Base-by-base conservation (phyloP, 2,113 vertebrate genomes). In the Myiagra hebetior region DNA sequence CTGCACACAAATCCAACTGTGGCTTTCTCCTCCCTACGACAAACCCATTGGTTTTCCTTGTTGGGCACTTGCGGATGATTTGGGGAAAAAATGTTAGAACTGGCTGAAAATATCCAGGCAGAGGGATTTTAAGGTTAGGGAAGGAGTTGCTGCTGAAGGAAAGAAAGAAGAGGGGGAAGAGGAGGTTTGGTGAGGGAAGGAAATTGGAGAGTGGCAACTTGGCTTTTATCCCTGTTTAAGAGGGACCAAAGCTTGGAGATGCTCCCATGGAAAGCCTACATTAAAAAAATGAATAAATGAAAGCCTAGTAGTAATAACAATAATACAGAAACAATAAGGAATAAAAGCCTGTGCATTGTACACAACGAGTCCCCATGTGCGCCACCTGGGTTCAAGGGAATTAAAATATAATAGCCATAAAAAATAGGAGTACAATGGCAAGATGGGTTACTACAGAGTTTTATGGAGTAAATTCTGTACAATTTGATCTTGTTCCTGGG, bases 321-420 rank as follows among this genome's bases (percentile, higher is more conserved):
- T 20, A 39, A 49, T 8, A 33, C 2, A 35, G 52, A 60, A 72
- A 28, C 3, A 56, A 28, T 23, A 26, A 42, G 9, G 67, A 64
- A 7, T 39, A 56, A 69, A 93, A 89, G 4, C 30, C 17, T 68
- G 4, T 55, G 3, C 13, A 2, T 68, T 37, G 21, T 33, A 1
- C 1, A 2, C 42, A 15, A 13, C 0, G 3, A 75, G 13, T 30
- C 39, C 26, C 3, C 2, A 0, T 7, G 4, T 30, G 64, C 0
- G 0, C 39, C 28, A 11, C 17, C n/a, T 24, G 41, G 41, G 13
- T 44, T 86, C 26, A 9, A 62, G 44, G 39, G 49, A 21, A 27
- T 19, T 11, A 1, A 28, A 64, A 35, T 13, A 18, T 1, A 31
- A 11, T 3, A 7, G 3, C 8, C 24, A 12, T 15, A 24, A 39